Evolutionary conservation across 2,888 invertebrate genomes (phyloP).

Genomic region (Hyalella azteca): DNA sequence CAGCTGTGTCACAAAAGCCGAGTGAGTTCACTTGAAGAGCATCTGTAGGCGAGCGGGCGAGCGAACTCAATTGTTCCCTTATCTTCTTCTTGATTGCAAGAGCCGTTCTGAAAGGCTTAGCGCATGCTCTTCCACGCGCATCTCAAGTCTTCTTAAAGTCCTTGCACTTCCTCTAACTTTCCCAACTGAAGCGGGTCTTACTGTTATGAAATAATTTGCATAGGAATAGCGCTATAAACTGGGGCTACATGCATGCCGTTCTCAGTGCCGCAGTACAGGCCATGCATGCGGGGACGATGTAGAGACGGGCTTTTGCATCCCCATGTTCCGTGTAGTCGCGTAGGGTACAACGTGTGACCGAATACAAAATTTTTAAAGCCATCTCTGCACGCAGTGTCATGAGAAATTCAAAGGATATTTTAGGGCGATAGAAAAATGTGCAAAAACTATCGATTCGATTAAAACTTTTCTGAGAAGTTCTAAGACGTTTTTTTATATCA

Average conservation of each 20-base stretch:
- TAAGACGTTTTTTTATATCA: too few species aligned
- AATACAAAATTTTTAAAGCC: too few species aligned
- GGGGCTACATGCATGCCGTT: constrained; percentile 30
- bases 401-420: too few species aligned
- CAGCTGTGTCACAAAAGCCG: constrained; percentile 3
- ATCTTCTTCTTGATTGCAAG: constrained; percentile 30
- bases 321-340: too few species aligned
- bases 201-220: constrained; percentile 37
- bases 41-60: not conserved
- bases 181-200: constrained; percentile 25
- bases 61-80: not conserved
- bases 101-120: constrained; percentile 15
- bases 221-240: constrained; percentile 15
- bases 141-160: constrained; percentile 27
- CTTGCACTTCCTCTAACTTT: constrained; percentile 36
- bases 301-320: too few species aligned
- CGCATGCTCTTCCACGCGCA: constrained; percentile 24
- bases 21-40: not conserved
- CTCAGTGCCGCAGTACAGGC: not conserved
- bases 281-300: not conserved
- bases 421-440: too few species aligned
- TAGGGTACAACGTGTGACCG: too few species aligned
- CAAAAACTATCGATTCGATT: too few species aligned
- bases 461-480: too few species aligned
- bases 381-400: too few species aligned